Evolutionary conservation across 2,797 vertebrate species (phyloP).

Genomic region (Telmatherina bonti): DNA sequence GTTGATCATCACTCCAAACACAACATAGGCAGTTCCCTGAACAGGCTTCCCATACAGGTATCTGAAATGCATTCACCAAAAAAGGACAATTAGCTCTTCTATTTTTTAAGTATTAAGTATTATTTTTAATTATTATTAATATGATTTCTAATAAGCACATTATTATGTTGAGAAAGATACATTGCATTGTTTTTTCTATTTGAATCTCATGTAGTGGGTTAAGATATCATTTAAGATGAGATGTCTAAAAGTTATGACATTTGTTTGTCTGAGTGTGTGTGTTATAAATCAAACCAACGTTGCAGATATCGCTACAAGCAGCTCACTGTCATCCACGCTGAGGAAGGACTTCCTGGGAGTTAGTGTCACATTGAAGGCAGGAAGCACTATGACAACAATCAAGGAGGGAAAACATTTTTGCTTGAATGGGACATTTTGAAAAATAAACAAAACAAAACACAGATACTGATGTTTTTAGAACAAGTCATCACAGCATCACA

Average conservation of each 20-base stretch:
- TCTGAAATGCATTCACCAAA: constrained; percentile 47
- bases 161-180: no score
- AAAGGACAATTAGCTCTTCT: neutral
- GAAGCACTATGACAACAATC: constrained; percentile 74
- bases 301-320: constrained; percentile 75
- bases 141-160: no score
- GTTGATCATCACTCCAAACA: constrained; percentile 79
- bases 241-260: neutral
- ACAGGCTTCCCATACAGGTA: constrained; percentile 81
- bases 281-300: constrained; percentile 57
- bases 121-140: no score
- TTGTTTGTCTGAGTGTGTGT: neutral
- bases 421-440: neutral
- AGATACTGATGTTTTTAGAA: neutral
- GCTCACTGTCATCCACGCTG: constrained; percentile 66
- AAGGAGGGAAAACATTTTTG: neutral
- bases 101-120: no score
- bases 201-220: no score
- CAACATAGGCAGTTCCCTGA: constrained; percentile 79
- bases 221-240: no score
- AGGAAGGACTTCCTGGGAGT: constrained; percentile 71
- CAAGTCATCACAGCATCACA: neutral
- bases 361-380: constrained; percentile 83
- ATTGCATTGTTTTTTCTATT: neutral
- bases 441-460: neutral